A percentile compares a stretch with the other conserved stretches of the same genome.
These are phyloP conservation scores for Drosophila mayri DNA, from an alignment of 1,140 invertebrate species.

Conservation along the genomic window DNA sequence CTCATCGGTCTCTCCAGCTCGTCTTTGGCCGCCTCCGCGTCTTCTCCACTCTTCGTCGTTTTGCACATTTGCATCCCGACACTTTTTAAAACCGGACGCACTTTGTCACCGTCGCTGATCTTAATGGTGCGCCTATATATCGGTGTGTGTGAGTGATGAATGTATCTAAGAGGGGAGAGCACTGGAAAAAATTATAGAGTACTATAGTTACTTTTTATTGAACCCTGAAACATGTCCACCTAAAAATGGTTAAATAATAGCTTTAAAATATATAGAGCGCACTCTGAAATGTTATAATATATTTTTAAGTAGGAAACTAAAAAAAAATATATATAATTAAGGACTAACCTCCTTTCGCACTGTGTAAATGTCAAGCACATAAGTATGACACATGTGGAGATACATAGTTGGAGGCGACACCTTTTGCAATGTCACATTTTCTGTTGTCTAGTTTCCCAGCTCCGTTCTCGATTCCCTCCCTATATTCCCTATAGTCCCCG, in stretches of 20 bases:
- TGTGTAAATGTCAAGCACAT: conserved; percentile 16
- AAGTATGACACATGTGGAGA: conserved; percentile 37
- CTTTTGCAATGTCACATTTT: conserved; percentile 50
- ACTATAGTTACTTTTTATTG: too few species aligned
- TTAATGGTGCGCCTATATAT: conserved; percentile 69
- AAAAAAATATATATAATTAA: background rate
- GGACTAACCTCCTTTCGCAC: background rate
- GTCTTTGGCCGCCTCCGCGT: background rate
- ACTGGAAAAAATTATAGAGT: background rate
- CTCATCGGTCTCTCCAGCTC: conserved; percentile 3
- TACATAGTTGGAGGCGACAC: conserved; percentile 52
- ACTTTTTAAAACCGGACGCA: conserved; percentile 75
- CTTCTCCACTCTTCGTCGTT: conserved; percentile 11
- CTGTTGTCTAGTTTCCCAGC: conserved; percentile 21
- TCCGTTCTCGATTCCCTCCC: conserved; percentile 8
- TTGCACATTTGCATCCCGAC: conserved; percentile 74
- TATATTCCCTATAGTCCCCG: background rate
- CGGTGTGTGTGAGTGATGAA: conserved; percentile 53
- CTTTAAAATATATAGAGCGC: background rate
- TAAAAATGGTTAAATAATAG: background rate
- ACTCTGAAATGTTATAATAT: too few species aligned
- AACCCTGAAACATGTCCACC: too few species aligned
- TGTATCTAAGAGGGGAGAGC: conserved; percentile 27
- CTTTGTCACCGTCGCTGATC: conserved; percentile 74
- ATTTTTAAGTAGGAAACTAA: too few species aligned